Conservation (phyloP, 2,797 vertebrate genomes). For the Erethizon dorsatum region DNA sequence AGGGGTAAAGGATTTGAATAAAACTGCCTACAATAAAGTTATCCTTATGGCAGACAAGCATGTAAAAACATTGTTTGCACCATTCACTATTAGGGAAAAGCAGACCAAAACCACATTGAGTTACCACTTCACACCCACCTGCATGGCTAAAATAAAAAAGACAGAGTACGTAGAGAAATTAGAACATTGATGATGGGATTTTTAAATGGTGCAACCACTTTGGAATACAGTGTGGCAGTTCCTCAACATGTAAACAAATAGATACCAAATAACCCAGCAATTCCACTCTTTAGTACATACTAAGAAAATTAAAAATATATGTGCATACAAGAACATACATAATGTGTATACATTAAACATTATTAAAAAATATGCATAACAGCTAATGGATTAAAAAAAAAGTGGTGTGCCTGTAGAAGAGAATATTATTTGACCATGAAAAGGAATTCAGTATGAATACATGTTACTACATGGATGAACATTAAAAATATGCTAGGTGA, state of each 20-base stretch:
- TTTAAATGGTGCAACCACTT: neutral
- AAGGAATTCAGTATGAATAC: neutral
- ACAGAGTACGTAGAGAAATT: neutral
- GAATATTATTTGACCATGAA: neutral
- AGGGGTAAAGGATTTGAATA: neutral
- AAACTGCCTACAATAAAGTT: neutral
- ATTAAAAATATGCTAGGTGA: neutral
- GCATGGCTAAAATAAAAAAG: neutral
- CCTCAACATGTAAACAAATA: neutral
- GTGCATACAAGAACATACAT: neutral
- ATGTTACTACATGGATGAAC: neutral
- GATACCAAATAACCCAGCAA: neutral
- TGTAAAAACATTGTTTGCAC: neutral
- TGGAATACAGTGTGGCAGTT: neutral
- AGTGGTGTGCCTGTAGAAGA: neutral
- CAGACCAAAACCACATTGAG: neutral
- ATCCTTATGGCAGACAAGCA: neutral
- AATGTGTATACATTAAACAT: neutral
- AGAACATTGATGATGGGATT: neutral
- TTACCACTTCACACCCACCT: neutral
- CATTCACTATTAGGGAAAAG: neutral
- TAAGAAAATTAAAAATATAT: neutral
- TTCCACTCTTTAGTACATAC: neutral
- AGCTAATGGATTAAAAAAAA: no score
- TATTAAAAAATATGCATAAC: neutral